A percentile compares a stretch with the other conserved stretches of the same genome.
phyloP scores from a whole-genome alignment of 2,888 invertebrate species.

The Ophonus ardosiacus region DNA sequence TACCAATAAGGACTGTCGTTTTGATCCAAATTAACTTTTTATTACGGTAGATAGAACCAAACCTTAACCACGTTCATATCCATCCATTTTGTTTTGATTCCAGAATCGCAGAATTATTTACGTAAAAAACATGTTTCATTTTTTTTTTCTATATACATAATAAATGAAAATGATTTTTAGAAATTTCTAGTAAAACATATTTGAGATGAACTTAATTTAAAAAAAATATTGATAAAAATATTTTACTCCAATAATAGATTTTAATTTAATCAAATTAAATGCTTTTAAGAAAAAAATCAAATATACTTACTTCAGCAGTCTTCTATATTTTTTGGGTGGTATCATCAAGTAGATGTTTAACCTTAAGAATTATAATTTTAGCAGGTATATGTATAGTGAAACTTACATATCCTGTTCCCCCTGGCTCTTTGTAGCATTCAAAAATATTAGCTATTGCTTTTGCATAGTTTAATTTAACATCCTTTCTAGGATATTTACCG shows the following conservation, averaged over 20 bases:
- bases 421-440: neutral
- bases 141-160: no score
- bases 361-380: neutral
- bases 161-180: neutral
- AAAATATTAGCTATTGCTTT: neutral
- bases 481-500: neutral
- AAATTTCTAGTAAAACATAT: neutral
- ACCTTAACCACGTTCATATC: no score
- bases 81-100: no score
- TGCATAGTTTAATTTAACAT: neutral
- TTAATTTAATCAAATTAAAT: neutral
- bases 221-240: neutral
- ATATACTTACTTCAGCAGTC: neutral
- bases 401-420: neutral
- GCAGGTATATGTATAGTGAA: neutral
- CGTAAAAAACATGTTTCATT: no score
- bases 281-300: no score
- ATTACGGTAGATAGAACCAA: no score
- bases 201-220: neutral
- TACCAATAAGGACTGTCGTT: no score
- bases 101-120: no score
- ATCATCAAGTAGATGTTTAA: neutral
- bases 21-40: no score
- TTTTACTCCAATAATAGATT: neutral
- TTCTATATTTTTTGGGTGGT: neutral